Evolutionary conservation across 2,888 invertebrate species (phyloP).

Genomic region (Itoplectis maculator): DNA sequence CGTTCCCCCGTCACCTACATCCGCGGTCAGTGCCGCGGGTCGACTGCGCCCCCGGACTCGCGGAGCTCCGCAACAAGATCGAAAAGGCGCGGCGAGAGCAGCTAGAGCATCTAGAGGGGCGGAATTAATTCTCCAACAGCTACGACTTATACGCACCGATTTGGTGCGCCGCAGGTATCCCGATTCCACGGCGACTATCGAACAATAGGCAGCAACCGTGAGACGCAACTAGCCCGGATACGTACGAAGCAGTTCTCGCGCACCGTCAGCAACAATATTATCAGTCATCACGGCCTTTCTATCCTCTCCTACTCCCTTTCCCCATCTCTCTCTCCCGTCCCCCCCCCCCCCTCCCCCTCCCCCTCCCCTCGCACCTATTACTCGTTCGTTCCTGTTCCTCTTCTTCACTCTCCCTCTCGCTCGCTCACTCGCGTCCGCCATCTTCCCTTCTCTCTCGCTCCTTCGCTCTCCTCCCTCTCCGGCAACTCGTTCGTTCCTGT

Average conservation of each 20-base stretch:
- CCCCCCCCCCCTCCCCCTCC: too few species aligned
- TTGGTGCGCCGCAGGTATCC: background rate
- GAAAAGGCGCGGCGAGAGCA: conserved; percentile 45
- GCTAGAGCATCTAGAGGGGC: background rate
- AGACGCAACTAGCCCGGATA: conserved; percentile 29
- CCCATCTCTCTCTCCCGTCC: background rate
- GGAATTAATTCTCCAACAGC: background rate
- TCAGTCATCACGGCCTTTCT: background rate
- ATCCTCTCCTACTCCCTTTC: conserved; percentile 8
- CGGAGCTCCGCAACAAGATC: conserved; percentile 11
- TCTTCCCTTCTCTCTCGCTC: conserved; percentile 2
- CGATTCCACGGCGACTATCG: background rate
- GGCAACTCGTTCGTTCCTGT: too few species aligned
- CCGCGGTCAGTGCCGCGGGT: conserved; percentile 22
- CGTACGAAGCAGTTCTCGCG: background rate
- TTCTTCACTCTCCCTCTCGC: background rate
- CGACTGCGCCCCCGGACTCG: conserved; percentile 48
- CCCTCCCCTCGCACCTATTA: too few species aligned
- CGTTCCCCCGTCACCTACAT: background rate
- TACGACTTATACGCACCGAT: background rate
- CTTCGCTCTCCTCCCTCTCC: conserved; percentile 7
- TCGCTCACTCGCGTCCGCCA: background rate
- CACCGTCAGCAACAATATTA: conserved; percentile 17
- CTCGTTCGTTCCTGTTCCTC: background rate
- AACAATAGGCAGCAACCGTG: conserved; percentile 13